Percentiles rank a stretch among this genome's conserved stretches.
phyloP scores from a whole-genome alignment of 2,113 vertebrate genomes.

The Sceloporus undulatus region DNA sequence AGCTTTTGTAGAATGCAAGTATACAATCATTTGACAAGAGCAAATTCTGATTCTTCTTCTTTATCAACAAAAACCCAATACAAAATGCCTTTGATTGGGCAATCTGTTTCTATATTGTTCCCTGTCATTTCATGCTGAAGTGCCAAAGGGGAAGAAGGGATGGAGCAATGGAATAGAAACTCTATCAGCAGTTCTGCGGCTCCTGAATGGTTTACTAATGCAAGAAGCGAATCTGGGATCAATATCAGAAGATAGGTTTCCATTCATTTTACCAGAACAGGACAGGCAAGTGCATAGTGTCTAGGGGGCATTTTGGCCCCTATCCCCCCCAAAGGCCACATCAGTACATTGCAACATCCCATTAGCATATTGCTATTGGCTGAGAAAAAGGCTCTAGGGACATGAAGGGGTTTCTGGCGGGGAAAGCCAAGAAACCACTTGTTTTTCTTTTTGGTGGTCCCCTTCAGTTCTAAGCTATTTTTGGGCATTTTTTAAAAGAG shows the following conservation, averaged over 20 bases:
- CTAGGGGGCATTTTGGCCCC: too few relatives aligned
- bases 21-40: slow-evolving; percentile 5
- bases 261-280: too few relatives aligned
- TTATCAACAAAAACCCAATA: slow-evolving; percentile 6
- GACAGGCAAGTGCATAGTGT: too few relatives aligned
- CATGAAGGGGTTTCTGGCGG: too few relatives aligned
- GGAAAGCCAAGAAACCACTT: too few relatives aligned
- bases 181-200: neutral
- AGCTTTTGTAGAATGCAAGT: slow-evolving; percentile 1
- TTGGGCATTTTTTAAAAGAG: too few relatives aligned
- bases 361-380: too few relatives aligned
- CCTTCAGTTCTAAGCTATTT: too few relatives aligned
- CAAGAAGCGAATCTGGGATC: neutral
- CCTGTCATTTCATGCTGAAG: slow-evolving; percentile 16
- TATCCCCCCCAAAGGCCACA: too few relatives aligned
- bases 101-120: neutral
- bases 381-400: too few relatives aligned
- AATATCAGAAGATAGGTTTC: neutral
- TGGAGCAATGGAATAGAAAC: neutral
- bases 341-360: too few relatives aligned
- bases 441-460: too few relatives aligned
- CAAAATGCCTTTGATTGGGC: neutral
- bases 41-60: neutral
- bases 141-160: neutral
- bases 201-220: neutral